Conservation (phyloP, 2,888 invertebrate species). For the Pseudanteris insignis region DNA sequence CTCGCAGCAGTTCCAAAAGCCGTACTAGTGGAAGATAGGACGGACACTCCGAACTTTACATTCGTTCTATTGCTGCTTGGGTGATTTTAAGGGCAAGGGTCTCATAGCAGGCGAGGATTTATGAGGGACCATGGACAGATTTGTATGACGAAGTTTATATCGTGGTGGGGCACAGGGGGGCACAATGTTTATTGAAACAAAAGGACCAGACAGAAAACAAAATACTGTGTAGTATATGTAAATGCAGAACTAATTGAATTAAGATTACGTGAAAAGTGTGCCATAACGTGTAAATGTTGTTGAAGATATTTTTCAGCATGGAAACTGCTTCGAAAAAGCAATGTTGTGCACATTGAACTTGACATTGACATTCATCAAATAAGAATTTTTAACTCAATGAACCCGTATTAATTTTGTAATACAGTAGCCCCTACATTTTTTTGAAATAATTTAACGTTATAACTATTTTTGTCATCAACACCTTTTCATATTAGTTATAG, state of each 20-base stretch:
- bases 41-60: slow-evolving; percentile 88
- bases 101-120: slow-evolving; percentile 45
- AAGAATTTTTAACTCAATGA: no score
- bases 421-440: no score
- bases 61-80: slow-evolving; percentile 83
- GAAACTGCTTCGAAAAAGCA: no score
- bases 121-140: slow-evolving; percentile 45
- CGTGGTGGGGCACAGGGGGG: slow-evolving; percentile 40
- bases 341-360: no score
- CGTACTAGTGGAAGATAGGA: slow-evolving; percentile 86
- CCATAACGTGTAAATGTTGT: slow-evolving; percentile 19
- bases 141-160: slow-evolving; percentile 41
- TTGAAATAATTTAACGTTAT: no score
- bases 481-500: slow-evolving; percentile 29
- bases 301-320: no score
- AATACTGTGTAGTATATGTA: slow-evolving; percentile 66
- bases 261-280: slow-evolving; percentile 46
- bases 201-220: slow-evolving; percentile 65
- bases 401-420: no score
- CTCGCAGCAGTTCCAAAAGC: slow-evolving; percentile 87
- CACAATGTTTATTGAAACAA: slow-evolving; percentile 63
- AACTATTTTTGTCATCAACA: slow-evolving; percentile 40
- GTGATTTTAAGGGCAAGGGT: slow-evolving; percentile 49
- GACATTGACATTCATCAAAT: no score
- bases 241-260: slow-evolving; percentile 54